A percentile compares a stretch with the other conserved stretches of the same genome.
Conservation (phyloP, 2,888 invertebrate species). For the Drosophila algonquin region DNA sequence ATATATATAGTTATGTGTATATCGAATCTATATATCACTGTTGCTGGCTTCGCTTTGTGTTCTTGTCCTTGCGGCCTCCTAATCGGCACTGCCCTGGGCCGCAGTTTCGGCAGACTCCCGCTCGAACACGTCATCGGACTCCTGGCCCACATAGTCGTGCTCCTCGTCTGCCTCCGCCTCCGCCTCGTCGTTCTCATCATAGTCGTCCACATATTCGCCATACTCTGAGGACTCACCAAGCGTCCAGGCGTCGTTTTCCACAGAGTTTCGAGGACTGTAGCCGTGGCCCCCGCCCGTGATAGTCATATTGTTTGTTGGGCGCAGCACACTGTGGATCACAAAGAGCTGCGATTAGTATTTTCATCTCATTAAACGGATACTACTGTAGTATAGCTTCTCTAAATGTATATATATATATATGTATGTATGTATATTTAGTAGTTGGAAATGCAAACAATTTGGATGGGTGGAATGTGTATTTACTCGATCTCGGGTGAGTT, state of each 20-base stretch:
- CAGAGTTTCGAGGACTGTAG: conserved; percentile 74
- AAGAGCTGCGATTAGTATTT: conserved; percentile 10
- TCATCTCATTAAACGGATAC: not conserved
- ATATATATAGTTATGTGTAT: conserved; percentile 45
- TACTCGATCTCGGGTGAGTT: conserved; percentile 35
- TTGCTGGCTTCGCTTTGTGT: conserved; percentile 66
- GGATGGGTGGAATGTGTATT: conserved; percentile 29
- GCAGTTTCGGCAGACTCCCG: conserved; percentile 48
- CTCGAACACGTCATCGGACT: conserved; percentile 66
- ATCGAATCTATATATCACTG: conserved; percentile 70
- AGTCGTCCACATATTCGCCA: conserved; percentile 68
- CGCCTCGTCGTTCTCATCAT: conserved; percentile 57
- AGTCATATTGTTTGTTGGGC: conserved; percentile 73
- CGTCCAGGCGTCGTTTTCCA: conserved; percentile 76
- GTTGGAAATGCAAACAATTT: conserved; percentile 39
- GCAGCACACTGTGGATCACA: conserved; percentile 48
- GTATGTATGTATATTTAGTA: conserved; percentile 3
- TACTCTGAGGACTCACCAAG: conserved; percentile 75
- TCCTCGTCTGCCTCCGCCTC: conserved; percentile 20
- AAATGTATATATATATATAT: conserved; percentile 11
- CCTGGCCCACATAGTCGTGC: conserved; percentile 46
- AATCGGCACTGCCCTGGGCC: conserved; percentile 31
- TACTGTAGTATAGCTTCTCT: not conserved
- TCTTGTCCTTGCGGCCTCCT: conserved; percentile 24
- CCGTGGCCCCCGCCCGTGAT: conserved; percentile 63